A percentile compares a stretch with the other conserved stretches of the same genome.
Conservation (phyloP, 2,797 vertebrate species). For the Pelodytes ibericus region DNA sequence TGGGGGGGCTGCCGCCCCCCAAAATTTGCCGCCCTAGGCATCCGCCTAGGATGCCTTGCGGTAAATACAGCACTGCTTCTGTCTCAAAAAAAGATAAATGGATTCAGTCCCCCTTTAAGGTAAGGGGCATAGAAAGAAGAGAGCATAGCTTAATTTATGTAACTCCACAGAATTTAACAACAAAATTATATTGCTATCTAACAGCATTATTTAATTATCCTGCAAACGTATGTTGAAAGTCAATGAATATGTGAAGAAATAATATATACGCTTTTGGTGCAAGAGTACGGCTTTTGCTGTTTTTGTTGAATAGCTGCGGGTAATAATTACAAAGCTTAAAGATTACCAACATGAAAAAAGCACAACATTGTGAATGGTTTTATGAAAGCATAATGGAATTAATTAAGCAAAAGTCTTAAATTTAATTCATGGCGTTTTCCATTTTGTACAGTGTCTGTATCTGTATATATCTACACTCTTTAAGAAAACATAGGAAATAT, state of each 20-base stretch:
- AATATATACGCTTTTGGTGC: background rate
- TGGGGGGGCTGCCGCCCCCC: too few species aligned
- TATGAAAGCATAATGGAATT: conserved; percentile 17
- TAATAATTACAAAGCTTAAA: conserved; percentile 32
- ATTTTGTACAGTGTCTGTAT: conserved; percentile 26
- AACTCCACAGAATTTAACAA: too few species aligned
- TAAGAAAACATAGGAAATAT: background rate
- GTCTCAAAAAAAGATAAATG: too few species aligned
- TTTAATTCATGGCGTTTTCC: conserved; percentile 12
- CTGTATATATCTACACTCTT: conserved; percentile 18
- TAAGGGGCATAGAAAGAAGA: too few species aligned
- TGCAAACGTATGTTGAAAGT: background rate
- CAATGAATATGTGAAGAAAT: background rate
- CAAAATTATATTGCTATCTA: too few species aligned
- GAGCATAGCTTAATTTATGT: too few species aligned
- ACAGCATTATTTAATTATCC: background rate
- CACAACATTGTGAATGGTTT: background rate
- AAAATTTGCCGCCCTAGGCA: too few species aligned
- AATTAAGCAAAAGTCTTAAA: conserved; percentile 36
- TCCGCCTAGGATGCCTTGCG: too few species aligned
- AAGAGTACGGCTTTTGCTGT: conserved; percentile 1
- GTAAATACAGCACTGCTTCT: too few species aligned
- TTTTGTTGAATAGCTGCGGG: conserved; percentile 1
- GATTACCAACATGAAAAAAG: conserved; percentile 11
- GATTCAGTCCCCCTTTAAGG: too few species aligned